Evolutionary conservation across 1,140 invertebrate genomes (phyloP), one percentile per base, ranked within the genome.

Genomic region (Drosophila sturtevanti): DNA sequence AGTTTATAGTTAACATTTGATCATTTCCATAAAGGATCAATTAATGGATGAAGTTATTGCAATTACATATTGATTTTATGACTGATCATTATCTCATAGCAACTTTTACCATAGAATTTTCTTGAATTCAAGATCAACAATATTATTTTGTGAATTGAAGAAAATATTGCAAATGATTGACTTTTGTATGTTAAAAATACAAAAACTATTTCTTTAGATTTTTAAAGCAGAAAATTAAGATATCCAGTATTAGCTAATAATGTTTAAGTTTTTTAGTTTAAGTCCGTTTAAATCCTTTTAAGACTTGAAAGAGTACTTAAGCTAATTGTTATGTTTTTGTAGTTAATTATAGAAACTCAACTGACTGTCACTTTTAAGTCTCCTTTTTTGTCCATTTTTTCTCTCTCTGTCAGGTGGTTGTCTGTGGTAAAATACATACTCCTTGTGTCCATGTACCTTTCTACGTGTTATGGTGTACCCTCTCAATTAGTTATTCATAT

Each of bases 401-500:
- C 24, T 56, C 34, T 67, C 67, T 63, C 63, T 70, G 51, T 18
- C 16, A 55, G 69, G 62, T 24, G 27, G 27, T 31, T 48, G 41
- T 48, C 41, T 48, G 41, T 10, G 41, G 41, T 48, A 48, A 48
- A 21, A 70, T 59, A 70, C 31, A 60, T 22, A 63, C 51, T 63
- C 54, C 35, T 44, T n/a, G n/a, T n/a, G 62, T 31, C 34, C 16
- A 27, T 61, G 55, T 21, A 54, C 21, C 34, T 18, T 37, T 21
- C 38, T 79, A 72, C 63, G 63, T 74, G 69, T 63, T 75, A 71
- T 60, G 77, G 68, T 86, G 63, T 81, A 70, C 81, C 22, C 69
- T 74, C 78, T 85, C 81, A 85, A 85, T 86, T 85, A 85, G 81
- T 81, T 86, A 86, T 86, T 86, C 78, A 81, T 69, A 78, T 81